Evolutionary conservation across 2,888 invertebrate species (phyloP), one percentile per base, ranked within the genome.

Genomic region (Meteorus cinctellus): DNA sequence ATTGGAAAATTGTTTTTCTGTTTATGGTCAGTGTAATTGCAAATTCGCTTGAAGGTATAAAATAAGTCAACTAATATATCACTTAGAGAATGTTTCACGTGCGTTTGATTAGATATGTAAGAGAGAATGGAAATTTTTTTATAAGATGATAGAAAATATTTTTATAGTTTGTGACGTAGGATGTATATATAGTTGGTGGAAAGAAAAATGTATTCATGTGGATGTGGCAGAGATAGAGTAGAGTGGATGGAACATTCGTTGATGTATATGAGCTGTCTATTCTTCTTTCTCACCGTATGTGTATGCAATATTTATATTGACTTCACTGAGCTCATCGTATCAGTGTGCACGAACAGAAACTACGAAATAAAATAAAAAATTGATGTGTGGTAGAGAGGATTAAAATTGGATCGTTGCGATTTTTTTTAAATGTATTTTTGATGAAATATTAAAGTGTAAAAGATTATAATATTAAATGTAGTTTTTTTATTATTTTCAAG

Each of bases 281-380:
- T 71, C 63, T 36, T 45, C 55, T 55, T 41, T 67, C n/a, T 14
- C 34, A 12, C 8, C 41, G 8, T 34, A 12, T 55, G 34, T 31
- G 16, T 60, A 65, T 68, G 4, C 16, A 48, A 48, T 48, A 48
- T 48, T 48, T 16, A 48, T 48, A 48, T 48, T 48, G 48, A 48
- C 48, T 48, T 48, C 1, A 45, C 34, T 31, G 41, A 67, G 59
- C 60, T 29, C 59, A 55, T 51, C 45, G 65, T 29, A 55, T 66
- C 71, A 74, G 69, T 31, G 24, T 41, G 66, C 41, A 71, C 74
- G 78, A 63, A 72, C 65, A 72, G 24, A 48, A 68, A 67, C 34
- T 41, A 55, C 51, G 10, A 24, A 51, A 45, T 14, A 45, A 72
- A 74, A 55, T 24, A 24, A 24, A 14, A 36, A 14, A 45, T 14